Percentiles rank a stretch among this genome's conserved stretches.
Conservation (phyloP, 2,888 invertebrate species). For the Agonum fuliginosum region DNA sequence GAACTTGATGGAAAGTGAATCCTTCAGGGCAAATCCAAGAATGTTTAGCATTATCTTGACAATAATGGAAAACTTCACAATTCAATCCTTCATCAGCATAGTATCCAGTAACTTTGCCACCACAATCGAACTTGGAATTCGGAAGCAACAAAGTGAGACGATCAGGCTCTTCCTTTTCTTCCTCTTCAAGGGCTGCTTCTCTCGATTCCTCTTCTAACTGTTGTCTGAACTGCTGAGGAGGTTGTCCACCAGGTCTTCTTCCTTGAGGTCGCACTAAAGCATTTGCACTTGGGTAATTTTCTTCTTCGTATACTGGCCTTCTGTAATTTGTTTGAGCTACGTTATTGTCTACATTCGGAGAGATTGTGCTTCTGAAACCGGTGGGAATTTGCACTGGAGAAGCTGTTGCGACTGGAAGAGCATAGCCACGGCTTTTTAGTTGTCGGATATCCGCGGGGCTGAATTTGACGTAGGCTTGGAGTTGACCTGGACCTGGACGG, state of each 20-base stretch:
- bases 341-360: constrained; percentile 50
- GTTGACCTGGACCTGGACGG: constrained; percentile 45
- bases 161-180: constrained; percentile 91
- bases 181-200: constrained; percentile 74
- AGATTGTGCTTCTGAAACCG: constrained; percentile 43
- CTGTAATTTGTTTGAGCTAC: constrained; percentile 63
- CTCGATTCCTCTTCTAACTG: constrained; percentile 66
- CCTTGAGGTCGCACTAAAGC: constrained; percentile 64
- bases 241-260: constrained; percentile 33
- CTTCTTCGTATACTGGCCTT: constrained; percentile 64
- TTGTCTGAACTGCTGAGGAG: constrained; percentile 61
- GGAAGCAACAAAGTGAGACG: constrained; percentile 85
- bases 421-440: constrained; percentile 64
- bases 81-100: constrained; percentile 92
- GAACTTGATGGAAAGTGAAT: constrained; percentile 92
- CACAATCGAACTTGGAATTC: constrained; percentile 89
- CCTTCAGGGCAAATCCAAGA: constrained; percentile 96
- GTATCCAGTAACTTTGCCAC: constrained; percentile 88
- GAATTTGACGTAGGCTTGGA: constrained; percentile 62
- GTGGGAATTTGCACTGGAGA: constrained; percentile 16
- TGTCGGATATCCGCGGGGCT: constrained; percentile 61
- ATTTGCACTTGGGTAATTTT: constrained; percentile 65
- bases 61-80: constrained; percentile 96
- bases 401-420: constrained; percentile 63
- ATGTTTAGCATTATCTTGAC: constrained; percentile 91